Base-by-base conservation (phyloP, 2,113 vertebrate genomes). In the Hymenochirus boettgeri region DNA sequence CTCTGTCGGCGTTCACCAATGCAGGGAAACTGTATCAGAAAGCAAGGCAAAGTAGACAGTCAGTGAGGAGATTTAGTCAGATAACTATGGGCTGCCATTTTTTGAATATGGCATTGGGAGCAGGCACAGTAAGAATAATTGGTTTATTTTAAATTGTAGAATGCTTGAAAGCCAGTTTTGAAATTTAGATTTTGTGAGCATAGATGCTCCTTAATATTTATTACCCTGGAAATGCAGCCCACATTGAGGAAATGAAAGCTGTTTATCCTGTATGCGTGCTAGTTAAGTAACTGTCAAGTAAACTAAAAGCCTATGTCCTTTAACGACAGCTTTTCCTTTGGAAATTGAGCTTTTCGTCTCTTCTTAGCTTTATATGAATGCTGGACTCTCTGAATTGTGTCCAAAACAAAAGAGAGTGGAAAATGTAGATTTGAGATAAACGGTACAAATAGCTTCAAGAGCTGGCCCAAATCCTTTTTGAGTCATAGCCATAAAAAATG, bases 241-340 rank as follows among this genome's bases (percentile, higher is more conserved):
- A 69, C 48, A 60, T 42, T 66, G 65, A 69, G 65, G 65, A 69
- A 69, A 59, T 53, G 46, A 69, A 69, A 69, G 65, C 57, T 69
- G 65, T 60, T 69, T 69, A 69, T 69, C 65, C 65, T 45, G 57
- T 37, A 51, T 69, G 57, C 48, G 46, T 60, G 65, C 65, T 53
- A 69, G 57, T 39, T 69, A 60, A 59, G 56, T 59, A 69, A 60
- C 65, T 69, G 65, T 69, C 65, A 69, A 69, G 65, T 60, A 35
- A 69, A 47, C 47, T 60, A 23, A 59, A 58, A 58, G 46, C 45
- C 46, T 25, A 22, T 60, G 57, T 48, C 35, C 58, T 66, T 69
- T 60, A 45, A 69, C 53, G 57, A 69, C 65, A 69, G 57, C 65
- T 51, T 69, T 69, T 60, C 45, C 60, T 27, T 27, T 69, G 65